Evolutionary conservation across 2,888 invertebrate species (phyloP).

Genomic region (Drosophila imparisetae): DNA sequence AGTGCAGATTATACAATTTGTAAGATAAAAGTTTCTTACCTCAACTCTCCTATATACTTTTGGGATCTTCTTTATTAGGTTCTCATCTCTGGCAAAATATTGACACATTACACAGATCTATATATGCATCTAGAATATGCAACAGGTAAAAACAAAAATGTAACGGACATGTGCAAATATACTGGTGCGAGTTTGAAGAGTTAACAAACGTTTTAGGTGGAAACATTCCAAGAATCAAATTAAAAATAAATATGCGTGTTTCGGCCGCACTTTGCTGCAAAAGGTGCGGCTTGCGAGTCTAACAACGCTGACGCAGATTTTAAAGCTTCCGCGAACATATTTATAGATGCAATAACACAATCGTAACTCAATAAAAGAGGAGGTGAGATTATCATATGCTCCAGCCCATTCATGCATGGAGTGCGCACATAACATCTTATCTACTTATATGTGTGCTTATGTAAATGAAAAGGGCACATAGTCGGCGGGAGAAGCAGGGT

Average conservation of each 20-base stretch:
- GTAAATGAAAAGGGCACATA: background rate
- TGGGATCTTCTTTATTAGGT: background rate
- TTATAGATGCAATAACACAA: slow-evolving; percentile 11
- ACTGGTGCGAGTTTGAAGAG: background rate
- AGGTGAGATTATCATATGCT: background rate
- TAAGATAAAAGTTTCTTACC: background rate
- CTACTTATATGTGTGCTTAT: background rate
- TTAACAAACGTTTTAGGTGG: too few species aligned
- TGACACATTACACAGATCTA: background rate
- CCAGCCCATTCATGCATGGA: background rate
- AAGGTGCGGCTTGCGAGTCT: background rate
- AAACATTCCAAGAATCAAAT: background rate
- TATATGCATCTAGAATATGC: background rate
- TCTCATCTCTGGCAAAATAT: background rate
- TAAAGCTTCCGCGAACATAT: background rate
- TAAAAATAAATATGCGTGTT: background rate
- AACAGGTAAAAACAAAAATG: background rate
- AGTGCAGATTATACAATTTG: background rate
- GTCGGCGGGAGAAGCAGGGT: background rate
- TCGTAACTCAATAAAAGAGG: background rate
- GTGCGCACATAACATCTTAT: slow-evolving; percentile 2
- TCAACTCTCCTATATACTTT: background rate
- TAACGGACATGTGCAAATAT: background rate
- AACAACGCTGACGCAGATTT: slow-evolving; percentile 9
- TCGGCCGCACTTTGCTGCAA: background rate